These are phyloP conservation scores for Leistus spinibarbis DNA, from an alignment of 2,888 invertebrate genomes.

Conservation along the genomic window DNA sequence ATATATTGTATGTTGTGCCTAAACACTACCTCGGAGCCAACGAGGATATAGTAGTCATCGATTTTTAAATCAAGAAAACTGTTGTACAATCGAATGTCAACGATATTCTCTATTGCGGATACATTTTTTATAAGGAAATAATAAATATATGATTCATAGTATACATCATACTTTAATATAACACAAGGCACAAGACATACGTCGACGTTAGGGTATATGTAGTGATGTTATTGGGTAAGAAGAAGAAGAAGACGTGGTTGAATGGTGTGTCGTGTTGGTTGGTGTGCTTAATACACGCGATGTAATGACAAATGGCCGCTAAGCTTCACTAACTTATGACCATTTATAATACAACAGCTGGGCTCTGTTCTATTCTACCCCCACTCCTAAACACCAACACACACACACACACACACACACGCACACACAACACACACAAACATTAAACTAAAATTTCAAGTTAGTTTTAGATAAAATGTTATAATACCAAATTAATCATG, in stretches of 20 bases:
- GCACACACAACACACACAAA: background rate
- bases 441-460: no score
- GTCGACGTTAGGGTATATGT: background rate
- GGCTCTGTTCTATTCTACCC: background rate
- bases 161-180: background rate
- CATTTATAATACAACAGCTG: constrained; percentile 11
- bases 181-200: background rate
- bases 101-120: no score
- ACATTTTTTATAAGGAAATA: no score
- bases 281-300: background rate
- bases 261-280: background rate
- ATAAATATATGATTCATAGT: no score
- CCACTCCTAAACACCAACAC: background rate
- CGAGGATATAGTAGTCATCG: no score
- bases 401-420: background rate
- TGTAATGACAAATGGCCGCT: constrained; percentile 8
- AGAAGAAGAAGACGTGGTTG: background rate
- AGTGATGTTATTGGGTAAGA: no score
- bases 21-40: no score
- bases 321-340: constrained; percentile 11
- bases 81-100: no score
- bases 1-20: no score
- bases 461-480: no score
- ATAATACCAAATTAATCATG: no score
- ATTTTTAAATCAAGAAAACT: no score